Evolutionary conservation across 1,140 invertebrate genomes (phyloP), one percentile per base, ranked within the genome.

Genomic region (Habropoda laboriosa): DNA sequence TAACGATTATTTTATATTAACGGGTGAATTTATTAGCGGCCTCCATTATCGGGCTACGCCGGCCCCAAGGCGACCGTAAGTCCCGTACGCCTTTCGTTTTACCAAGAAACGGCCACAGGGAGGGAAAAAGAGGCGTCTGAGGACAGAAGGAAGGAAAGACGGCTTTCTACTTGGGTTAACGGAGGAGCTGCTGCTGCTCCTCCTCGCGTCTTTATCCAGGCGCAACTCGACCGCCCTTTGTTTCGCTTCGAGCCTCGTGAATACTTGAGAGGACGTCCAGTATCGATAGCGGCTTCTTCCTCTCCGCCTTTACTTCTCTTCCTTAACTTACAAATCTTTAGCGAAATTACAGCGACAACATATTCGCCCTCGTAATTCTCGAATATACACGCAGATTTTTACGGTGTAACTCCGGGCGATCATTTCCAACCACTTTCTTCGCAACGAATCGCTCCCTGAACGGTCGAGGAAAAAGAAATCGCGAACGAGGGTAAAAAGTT

Each of bases 1-100:
- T 92, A 93, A 92, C 92, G 91, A 93, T 92, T 91, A 92, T 92
- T 92, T 93, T 91, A 91, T 93, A 93, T 92, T 92, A 92, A 91
- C 88, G 87, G 89, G 78, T 86, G 82, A 92, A 93, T 93, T 93
- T 93, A 92, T 91, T 91, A 91, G 89, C 79, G 86, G 88, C 89
- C 87, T 92, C 90, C 90, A 91, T 92, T 92, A 92, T 91, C 91
- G 87, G 87, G 86, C 85, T 89, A 89, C 78, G 87, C 80, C 67
- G 82, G 86, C 70, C 79, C 82, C 84, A 75, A 86, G 85, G 81
- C 84, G 83, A 80, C 79, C 86, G 71, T 89, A n/a, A n/a, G n/a
- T n/a, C n/a, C 83, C 86, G 86, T 88, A 86, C 79, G 85, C 81
- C 72, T 86, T 85, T 85, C 80, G 72, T 76, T 79, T 87, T 76